Base-by-base conservation (phyloP, 1,140 invertebrate species). In the Argopecten irradians region DNA sequence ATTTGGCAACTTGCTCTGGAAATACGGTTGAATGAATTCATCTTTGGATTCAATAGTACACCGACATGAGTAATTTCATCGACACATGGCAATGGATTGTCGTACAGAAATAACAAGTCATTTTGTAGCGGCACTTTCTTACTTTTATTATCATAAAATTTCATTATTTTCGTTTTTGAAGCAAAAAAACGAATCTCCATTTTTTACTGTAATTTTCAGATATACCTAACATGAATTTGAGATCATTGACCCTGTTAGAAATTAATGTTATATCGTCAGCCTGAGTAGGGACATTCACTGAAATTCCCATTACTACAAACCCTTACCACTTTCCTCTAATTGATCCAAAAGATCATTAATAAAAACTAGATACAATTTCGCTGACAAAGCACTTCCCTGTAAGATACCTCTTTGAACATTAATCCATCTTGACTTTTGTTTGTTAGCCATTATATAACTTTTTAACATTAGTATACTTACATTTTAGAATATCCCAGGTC, bases 331-430 rank as follows among this genome's bases (percentile, higher is more conserved):
- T 3, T 34, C 3, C 14, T 39, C 34, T 5, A 87, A 0, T 0
- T 0, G 3, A 13, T 43, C 22, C 39, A 87, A 28, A 0, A 82
- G 34, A 28, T 28, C 86, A 28, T 87, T 84, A 87, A 87, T 39
- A 33, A 35, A 87, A 2, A 87, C 71, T 82, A 87, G n/a, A 35
- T 87, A 87, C n/a, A 82, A 19, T 83, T 87, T 82, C 13, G 86
- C 86, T 9, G 86, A 87, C 7, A 87, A 28, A 28, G 55, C 71
- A 39, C 86, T 87, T 16, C 86, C 86, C 82, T 87, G 86, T 36
- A 34, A 35, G 16, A 87, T 87, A 16, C 86, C 86, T n/a, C 55
- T 19, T 28, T 82, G 1, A 0, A 36, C 16, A 2, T 82, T 82
- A 28, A 87, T 36, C 34, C 34, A 82, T 7, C 71, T 22, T 11